Evolutionary conservation across 1,140 invertebrate genomes (phyloP), one percentile per base, ranked within the genome.

Genomic region (Apis mellifera): DNA sequence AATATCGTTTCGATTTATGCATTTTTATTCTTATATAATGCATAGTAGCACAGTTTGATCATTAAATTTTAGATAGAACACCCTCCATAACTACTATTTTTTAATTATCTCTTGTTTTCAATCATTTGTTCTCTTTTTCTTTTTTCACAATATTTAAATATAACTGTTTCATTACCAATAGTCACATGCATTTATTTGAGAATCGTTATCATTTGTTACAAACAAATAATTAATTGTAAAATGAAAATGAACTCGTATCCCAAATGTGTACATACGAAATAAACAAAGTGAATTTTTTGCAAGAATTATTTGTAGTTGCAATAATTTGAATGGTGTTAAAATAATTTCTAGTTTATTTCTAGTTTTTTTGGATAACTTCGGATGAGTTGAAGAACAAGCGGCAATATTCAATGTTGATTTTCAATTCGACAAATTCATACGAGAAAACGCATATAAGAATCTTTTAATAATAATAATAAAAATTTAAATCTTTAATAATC

Each of bases 151-250:
- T 15, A 50, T 69, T 69, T 19, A 54, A 54, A 57, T 81, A 66
- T 68, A 81, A 59, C 68, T 21, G 54, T 75, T 68, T 75, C 42
- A 50, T 76, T 76, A 54, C 64, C 55, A 21, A 42, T 26, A 11
- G 68, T 59, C 13, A 74, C 32, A 52, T 82, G 79, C 64, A 76
- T 82, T 82, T 68, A 82, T 57, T 66, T 60, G 55, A 66, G 32
- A 21, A 86, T 81, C 72, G 68, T 71, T 17, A 42, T 19, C 21
- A n/a, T 55, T 60, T 55, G 52, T 52, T 60, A 32, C 32, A 48
- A 52, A 69, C 55, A 13, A n/a, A n/a, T n/a, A 59, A 11, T 21
- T 68, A 66, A 48, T 57, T 54, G 15, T 69, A 78, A 68, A 21
- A 42, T 26, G 21, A 54, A 54, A 55, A 69, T 9, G 74, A 52